These are phyloP conservation scores for Arnoldichthys spilopterus DNA, from an alignment of 2,797 vertebrate species.

Conservation along the genomic window DNA sequence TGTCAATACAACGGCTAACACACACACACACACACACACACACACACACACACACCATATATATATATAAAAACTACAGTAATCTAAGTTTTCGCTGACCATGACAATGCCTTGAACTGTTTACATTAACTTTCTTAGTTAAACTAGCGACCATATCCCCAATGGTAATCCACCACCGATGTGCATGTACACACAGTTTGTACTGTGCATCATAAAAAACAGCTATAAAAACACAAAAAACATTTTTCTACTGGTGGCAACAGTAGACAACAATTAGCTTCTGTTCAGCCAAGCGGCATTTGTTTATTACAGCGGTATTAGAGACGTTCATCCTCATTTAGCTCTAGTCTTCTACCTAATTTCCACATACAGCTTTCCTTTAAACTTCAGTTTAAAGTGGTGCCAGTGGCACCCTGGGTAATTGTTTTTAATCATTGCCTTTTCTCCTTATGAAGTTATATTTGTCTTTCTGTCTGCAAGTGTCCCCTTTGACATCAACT, in stretches of 20 bases:
- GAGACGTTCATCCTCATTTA: background rate
- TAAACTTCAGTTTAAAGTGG: background rate
- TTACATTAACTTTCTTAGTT: too few species aligned
- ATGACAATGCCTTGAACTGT: background rate
- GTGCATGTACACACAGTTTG: background rate
- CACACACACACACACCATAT: too few species aligned
- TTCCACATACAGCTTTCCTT: background rate
- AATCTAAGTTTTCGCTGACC: too few species aligned
- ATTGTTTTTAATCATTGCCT: background rate
- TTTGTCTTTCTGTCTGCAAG: slow-evolving; percentile 9
- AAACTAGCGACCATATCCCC: too few species aligned
- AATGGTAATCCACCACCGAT: too few species aligned
- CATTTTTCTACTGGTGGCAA: background rate
- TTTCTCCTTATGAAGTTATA: background rate
- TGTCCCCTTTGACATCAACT: slow-evolving; percentile 31
- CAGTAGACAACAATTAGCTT: background rate
- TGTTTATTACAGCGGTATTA: too few species aligned
- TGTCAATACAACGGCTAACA: too few species aligned
- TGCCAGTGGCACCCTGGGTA: background rate
- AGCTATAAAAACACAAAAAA: background rate
- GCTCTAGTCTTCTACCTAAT: background rate
- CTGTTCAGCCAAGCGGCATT: slow-evolving; percentile 28
- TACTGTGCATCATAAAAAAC: background rate
- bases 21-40: too few species aligned
- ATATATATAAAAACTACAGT: too few species aligned